phyloP scores from a whole-genome alignment of 2,888 invertebrate species.

The Villa cingulata region DNA sequence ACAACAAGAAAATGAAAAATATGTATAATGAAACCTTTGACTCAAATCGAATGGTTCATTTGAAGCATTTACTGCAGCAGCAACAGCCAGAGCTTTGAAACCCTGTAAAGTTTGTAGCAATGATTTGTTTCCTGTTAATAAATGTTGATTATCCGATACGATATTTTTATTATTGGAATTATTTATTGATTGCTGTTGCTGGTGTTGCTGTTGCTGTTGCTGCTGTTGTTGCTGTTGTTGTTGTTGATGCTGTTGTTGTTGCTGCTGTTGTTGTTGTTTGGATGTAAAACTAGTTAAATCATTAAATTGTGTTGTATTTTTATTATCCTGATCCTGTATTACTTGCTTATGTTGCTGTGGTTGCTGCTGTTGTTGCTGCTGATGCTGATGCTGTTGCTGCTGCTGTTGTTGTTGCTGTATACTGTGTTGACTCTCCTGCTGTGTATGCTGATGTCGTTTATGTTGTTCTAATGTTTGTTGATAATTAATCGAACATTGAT shows the following conservation, averaged over 20 bases:
- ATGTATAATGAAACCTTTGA: constrained; percentile 15
- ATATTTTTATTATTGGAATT: background rate
- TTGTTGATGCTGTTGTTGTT: background rate
- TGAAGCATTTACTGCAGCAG: constrained; percentile 15
- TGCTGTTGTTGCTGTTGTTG: background rate
- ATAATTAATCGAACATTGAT: background rate
- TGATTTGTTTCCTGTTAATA: constrained; percentile 10
- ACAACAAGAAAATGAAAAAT: background rate
- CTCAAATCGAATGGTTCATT: constrained; percentile 19
- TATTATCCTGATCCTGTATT: constrained; percentile 1
- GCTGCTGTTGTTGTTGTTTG: background rate
- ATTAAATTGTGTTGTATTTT: background rate
- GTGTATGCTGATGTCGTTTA: constrained; percentile 7
- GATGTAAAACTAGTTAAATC: background rate
- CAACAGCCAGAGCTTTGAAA: constrained; percentile 17
- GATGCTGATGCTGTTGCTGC: constrained; percentile 3
- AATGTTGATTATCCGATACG: background rate
- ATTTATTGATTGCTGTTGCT: background rate
- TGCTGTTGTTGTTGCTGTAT: background rate
- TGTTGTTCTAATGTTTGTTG: background rate
- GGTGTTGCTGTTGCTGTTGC: background rate
- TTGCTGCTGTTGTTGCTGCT: constrained; percentile 10
- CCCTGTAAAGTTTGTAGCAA: constrained; percentile 16
- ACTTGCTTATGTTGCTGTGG: constrained; percentile 6
- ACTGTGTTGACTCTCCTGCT: constrained; percentile 10